These are phyloP conservation scores for Fringilla coelebs DNA, from an alignment of 2,797 vertebrate genomes.

Conservation along the genomic window DNA sequence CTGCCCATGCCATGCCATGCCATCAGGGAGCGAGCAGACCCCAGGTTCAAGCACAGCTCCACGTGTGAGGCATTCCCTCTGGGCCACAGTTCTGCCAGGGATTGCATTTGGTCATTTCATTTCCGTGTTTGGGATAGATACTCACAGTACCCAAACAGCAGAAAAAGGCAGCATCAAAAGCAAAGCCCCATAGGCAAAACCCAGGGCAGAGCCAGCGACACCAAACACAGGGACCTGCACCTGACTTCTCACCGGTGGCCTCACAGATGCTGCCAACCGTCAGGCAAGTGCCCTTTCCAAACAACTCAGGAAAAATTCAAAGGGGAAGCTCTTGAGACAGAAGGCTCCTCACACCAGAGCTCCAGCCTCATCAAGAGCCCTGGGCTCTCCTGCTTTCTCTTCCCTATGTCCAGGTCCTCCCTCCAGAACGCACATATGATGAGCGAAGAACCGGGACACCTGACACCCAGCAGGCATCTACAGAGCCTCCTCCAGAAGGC, in stretches of 20 bases:
- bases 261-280: background rate
- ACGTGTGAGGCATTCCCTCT: rapidly evolving
- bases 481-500: constrained; percentile 22
- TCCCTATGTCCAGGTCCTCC: background rate
- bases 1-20: background rate
- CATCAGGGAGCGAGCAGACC: rapidly evolving
- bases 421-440: background rate
- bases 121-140: background rate
- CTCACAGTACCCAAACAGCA: constrained; percentile 38
- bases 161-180: constrained; percentile 58
- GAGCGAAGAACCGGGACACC: background rate
- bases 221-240: rapidly evolving
- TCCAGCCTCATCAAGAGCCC: background rate
- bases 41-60: background rate
- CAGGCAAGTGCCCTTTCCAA: background rate
- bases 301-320: background rate
- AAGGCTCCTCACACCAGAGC: background rate
- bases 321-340: background rate
- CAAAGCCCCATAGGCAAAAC: background rate
- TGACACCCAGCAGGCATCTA: background rate
- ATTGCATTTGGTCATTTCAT: constrained; percentile 67
- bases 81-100: background rate
- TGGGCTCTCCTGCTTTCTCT: background rate
- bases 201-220: background rate
- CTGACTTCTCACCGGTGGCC: background rate